Percentiles rank a stretch among this genome's conserved stretches.
phyloP scores from a whole-genome alignment of 2,113 vertebrate genomes.

The Salminus brasiliensis region DNA sequence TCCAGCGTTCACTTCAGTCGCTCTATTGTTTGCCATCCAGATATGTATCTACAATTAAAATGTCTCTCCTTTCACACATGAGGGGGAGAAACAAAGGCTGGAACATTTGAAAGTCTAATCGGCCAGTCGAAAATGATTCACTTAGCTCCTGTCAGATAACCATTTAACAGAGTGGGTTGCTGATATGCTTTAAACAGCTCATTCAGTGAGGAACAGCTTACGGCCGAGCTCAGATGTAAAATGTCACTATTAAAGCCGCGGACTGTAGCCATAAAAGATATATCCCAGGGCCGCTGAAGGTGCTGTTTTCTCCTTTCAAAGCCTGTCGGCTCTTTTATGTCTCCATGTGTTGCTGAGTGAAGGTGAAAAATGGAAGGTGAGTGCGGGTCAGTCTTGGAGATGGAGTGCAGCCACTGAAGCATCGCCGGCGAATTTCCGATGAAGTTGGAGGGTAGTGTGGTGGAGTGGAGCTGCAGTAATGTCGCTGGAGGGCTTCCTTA shows the following conservation, averaged over 20 bases:
- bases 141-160: slow-evolving; percentile 53
- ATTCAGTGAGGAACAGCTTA: slow-evolving; percentile 55
- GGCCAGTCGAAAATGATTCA: slow-evolving; percentile 44
- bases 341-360: slow-evolving; percentile 41
- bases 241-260: slow-evolving; percentile 61
- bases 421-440: slow-evolving; percentile 17
- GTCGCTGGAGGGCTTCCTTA: slow-evolving; percentile 30
- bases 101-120: neutral
- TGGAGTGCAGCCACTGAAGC: slow-evolving; percentile 44
- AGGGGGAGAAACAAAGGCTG: slow-evolving; percentile 8
- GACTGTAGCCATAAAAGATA: slow-evolving; percentile 49
- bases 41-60: neutral
- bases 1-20: neutral
- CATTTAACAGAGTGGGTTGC: slow-evolving; percentile 61
- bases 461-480: slow-evolving; percentile 43
- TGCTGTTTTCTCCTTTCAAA: slow-evolving; percentile 48
- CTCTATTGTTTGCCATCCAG: neutral
- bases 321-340: slow-evolving; percentile 48
- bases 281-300: slow-evolving; percentile 40
- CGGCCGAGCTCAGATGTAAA: slow-evolving; percentile 60
- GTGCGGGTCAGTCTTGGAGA: slow-evolving; percentile 41
- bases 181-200: slow-evolving; percentile 54
- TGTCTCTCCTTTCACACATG: neutral
- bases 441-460: slow-evolving; percentile 40
- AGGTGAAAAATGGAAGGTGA: slow-evolving; percentile 60